Conservation (phyloP, 1,140 invertebrate species). For the Uloborus diversus region DNA sequence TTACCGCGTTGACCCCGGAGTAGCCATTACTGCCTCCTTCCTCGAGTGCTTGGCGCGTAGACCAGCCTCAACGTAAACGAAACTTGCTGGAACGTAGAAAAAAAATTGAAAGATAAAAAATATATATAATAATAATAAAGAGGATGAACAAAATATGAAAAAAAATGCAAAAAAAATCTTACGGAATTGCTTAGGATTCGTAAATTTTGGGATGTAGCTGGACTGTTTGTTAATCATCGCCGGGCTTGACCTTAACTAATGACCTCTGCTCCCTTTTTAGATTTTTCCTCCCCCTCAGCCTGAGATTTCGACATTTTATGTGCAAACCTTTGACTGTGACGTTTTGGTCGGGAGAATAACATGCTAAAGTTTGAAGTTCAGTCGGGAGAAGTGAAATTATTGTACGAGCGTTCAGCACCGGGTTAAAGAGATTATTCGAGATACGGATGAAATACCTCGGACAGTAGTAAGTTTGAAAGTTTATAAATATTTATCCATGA, state of each 20-base stretch:
- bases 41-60: not conserved
- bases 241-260: slow-evolving; percentile 20
- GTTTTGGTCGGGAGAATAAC: not conserved
- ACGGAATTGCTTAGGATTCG: not conserved
- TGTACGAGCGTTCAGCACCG: not conserved
- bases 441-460: too few species aligned
- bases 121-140: slow-evolving; percentile 1
- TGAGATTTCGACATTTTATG: not conserved
- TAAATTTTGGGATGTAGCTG: slow-evolving; percentile 27
- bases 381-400: not conserved
- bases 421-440: not conserved
- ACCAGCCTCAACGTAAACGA: slow-evolving; percentile 20
- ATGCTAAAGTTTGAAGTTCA: slow-evolving; percentile 1
- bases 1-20: slow-evolving; percentile 29
- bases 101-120: not conserved
- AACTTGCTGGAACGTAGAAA: not conserved
- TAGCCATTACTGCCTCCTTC: slow-evolving; percentile 10
- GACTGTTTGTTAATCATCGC: slow-evolving; percentile 31
- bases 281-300: not conserved
- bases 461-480: too few species aligned
- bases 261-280: not conserved
- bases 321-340: slow-evolving; percentile 25
- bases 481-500: too few species aligned
- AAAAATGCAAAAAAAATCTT: not conserved
- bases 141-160: not conserved